Evolutionary conservation across 2,888 invertebrate species (phyloP).

Genomic region (Tipula helvola): DNA sequence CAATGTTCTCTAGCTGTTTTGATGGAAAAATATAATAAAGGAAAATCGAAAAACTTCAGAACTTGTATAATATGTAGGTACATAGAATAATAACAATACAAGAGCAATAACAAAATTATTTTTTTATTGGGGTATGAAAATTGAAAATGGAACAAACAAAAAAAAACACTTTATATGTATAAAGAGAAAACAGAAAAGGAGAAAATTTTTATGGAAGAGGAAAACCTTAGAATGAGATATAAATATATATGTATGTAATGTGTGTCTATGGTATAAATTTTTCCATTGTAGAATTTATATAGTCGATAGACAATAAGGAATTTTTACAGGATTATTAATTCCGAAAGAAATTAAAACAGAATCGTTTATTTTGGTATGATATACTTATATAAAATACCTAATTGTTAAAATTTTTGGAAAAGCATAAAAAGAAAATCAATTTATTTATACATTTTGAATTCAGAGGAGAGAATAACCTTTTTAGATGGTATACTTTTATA

Average conservation of each 20-base stretch:
- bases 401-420: neutral
- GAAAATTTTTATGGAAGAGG: neutral
- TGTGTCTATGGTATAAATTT: neutral
- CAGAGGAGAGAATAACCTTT: neutral
- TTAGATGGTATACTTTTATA: neutral
- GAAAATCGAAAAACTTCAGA: neutral
- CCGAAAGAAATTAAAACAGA: neutral
- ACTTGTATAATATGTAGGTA: neutral
- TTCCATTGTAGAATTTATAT: neutral
- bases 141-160: neutral
- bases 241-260: neutral
- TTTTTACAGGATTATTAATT: constrained; percentile 4
- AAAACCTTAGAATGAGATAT: neutral
- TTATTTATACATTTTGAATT: neutral
- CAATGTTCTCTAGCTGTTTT: neutral
- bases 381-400: neutral
- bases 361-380: neutral
- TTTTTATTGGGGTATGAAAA: neutral
- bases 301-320: neutral
- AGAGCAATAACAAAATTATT: neutral
- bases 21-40: neutral
- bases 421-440: neutral
- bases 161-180: neutral
- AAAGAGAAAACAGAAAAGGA: neutral
- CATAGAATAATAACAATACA: neutral